Conservation (phyloP, 2,113 vertebrate species). For the Merops nubicus region DNA sequence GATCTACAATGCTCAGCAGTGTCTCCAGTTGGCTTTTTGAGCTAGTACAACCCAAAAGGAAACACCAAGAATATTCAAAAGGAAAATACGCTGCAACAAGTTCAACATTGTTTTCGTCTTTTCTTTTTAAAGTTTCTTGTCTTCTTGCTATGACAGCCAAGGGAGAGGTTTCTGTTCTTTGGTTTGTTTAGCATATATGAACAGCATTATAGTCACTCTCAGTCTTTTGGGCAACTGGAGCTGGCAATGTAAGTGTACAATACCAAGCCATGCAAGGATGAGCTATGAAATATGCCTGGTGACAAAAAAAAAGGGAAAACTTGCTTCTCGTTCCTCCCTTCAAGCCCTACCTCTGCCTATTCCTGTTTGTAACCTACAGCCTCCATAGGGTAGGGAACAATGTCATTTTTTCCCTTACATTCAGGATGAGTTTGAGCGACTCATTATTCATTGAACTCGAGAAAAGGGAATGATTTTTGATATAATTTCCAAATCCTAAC, state of each 20-base stretch:
- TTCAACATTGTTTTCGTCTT: accelerated
- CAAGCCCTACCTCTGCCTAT: not conserved
- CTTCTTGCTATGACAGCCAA: not conserved
- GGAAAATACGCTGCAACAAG: not conserved
- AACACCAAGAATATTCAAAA: not conserved
- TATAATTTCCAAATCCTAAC: not conserved
- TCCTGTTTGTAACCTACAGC: not conserved
- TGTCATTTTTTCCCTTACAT: not conserved
- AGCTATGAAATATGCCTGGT: not conserved
- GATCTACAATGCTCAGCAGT: not conserved
- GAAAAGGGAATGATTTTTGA: not conserved
- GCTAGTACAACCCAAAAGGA: not conserved
- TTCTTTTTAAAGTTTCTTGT: not conserved
- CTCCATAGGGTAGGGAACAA: not conserved
- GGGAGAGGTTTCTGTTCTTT: not conserved
- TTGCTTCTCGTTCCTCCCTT: not conserved
- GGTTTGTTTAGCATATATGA: not conserved
- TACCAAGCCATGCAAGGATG: not conserved
- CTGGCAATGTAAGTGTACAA: not conserved
- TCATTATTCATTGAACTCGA: not conserved
- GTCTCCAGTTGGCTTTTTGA: not conserved
- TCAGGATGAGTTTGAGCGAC: not conserved
- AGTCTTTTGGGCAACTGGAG: not conserved
- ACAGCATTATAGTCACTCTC: not conserved
- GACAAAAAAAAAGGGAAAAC: not conserved